A percentile compares a stretch with the other conserved stretches of the same genome.
These are phyloP conservation scores for Poecilia picta DNA, from an alignment of 2,797 vertebrate genomes.

Conservation along the genomic window DNA sequence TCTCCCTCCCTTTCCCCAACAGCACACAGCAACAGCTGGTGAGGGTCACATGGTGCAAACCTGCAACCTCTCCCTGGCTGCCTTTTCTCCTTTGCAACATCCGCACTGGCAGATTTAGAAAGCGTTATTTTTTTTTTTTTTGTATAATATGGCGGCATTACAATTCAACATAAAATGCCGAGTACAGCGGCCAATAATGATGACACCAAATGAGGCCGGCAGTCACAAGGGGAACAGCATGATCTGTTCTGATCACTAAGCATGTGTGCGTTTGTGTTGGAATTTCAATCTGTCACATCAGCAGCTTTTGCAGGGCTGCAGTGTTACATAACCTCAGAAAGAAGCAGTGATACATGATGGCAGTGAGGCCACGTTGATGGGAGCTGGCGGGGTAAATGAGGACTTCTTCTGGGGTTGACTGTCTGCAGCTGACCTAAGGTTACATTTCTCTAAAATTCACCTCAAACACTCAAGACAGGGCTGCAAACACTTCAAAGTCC, in stretches of 20 bases:
- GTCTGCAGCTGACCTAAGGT: background rate
- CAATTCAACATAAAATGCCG: slow-evolving; percentile 9
- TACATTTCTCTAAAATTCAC: background rate
- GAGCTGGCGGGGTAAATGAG: slow-evolving; percentile 17
- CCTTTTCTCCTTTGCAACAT: slow-evolving; percentile 28
- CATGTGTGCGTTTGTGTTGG: slow-evolving; percentile 35
- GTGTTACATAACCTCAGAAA: slow-evolving; percentile 58
- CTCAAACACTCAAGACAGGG: background rate
- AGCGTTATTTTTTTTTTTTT: background rate
- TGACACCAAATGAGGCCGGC: slow-evolving; percentile 29
- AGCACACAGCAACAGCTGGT: slow-evolving; percentile 77
- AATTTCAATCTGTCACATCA: slow-evolving; percentile 75
- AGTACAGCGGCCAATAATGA: slow-evolving; percentile 41
- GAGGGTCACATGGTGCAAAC: slow-evolving; percentile 69
- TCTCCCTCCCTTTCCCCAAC: slow-evolving; percentile 39
- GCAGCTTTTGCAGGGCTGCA: slow-evolving; percentile 79
- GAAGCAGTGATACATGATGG: background rate
- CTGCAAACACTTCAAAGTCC: slow-evolving; percentile 22
- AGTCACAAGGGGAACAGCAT: slow-evolving; percentile 34
- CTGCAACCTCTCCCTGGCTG: slow-evolving; percentile 52
- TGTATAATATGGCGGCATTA: slow-evolving; percentile 5
- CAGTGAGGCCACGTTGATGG: slow-evolving; percentile 13
- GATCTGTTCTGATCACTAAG: slow-evolving; percentile 44
- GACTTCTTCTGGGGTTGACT: slow-evolving; percentile 18
- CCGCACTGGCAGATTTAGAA: slow-evolving; percentile 1